A percentile compares a stretch with the other conserved stretches of the same genome.
phyloP scores from a whole-genome alignment of 2,797 vertebrate species.

The Siniperca scherzeri region DNA sequence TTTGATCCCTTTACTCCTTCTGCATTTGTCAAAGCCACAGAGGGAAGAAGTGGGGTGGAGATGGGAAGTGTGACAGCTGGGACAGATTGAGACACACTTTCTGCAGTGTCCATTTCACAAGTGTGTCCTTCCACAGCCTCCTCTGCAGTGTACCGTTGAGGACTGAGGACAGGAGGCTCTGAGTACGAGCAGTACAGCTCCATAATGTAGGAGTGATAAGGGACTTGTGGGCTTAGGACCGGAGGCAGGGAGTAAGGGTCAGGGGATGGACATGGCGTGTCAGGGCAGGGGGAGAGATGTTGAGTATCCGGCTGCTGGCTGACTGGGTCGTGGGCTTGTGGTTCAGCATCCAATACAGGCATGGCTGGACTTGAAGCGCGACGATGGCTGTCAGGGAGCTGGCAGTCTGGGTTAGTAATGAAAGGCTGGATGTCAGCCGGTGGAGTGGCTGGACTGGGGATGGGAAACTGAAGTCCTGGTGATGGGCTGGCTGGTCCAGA shows the following conservation, averaged over 20 bases:
- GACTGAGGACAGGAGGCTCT: slow-evolving; percentile 78
- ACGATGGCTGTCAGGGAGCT: slow-evolving; percentile 16
- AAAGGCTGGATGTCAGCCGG: slow-evolving; percentile 27
- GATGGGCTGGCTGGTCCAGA: slow-evolving; percentile 13
- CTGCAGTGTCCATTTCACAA: slow-evolving; percentile 41
- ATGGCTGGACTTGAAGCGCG: slow-evolving; percentile 37
- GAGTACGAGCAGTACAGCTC: slow-evolving; percentile 53
- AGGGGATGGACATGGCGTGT: slow-evolving; percentile 13
- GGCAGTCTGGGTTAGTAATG: background rate
- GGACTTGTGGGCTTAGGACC: slow-evolving; percentile 77
- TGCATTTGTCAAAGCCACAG: background rate
- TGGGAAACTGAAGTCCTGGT: slow-evolving; percentile 14
- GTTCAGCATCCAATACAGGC: slow-evolving; percentile 52
- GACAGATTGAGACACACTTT: slow-evolving; percentile 6
- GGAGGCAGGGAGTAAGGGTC: slow-evolving; percentile 72
- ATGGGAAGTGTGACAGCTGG: background rate
- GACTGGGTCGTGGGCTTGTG: slow-evolving; percentile 18
- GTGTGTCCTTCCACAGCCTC: slow-evolving; percentile 20
- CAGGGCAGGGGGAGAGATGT: background rate
- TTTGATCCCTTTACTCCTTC: slow-evolving; percentile 3
- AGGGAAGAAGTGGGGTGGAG: background rate
- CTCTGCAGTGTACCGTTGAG: slow-evolving; percentile 46
- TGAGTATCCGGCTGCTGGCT: slow-evolving; percentile 23
- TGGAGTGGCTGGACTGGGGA: slow-evolving; percentile 19
- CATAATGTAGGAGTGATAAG: slow-evolving; percentile 7